phyloP scores from a whole-genome alignment of 2,113 vertebrate species.

The Canis aureus region DNA sequence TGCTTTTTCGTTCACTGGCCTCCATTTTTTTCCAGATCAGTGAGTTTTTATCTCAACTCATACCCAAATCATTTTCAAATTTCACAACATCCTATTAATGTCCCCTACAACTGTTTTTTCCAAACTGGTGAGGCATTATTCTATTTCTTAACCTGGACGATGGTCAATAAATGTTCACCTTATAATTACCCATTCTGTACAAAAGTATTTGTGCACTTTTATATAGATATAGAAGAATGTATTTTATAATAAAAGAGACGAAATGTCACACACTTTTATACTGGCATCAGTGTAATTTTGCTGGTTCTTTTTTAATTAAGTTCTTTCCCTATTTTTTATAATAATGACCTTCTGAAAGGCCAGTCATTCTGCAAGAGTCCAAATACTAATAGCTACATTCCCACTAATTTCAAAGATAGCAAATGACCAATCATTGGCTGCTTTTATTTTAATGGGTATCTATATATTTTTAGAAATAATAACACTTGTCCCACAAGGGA shows the following conservation, averaged over 20 bases:
- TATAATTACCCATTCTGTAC: not conserved
- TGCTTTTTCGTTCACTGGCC: not conserved
- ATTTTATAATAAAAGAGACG: not conserved
- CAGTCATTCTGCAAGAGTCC: not conserved
- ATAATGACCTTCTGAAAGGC: not conserved
- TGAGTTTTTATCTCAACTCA: not conserved
- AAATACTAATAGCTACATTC: not conserved
- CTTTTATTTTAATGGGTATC: not conserved
- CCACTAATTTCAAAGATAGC: not conserved
- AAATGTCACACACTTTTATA: not conserved
- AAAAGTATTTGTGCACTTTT: not conserved
- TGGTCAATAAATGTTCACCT: not conserved
- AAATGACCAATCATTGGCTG: not conserved
- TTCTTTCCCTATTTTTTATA: not conserved
- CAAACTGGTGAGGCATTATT: not conserved
- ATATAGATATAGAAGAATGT: not conserved
- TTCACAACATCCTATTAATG: not conserved
- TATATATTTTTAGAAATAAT: not conserved
- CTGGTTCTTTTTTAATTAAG: not conserved
- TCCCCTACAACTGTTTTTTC: not conserved
- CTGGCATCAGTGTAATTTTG: not conserved
- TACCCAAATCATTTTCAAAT: not conserved
- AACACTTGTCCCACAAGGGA: slow-evolving; percentile 10
- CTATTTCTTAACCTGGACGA: not conserved
- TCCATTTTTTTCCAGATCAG: not conserved